Conservation (phyloP, 1,140 invertebrate species). For the Pseudachorutes palmiensis region DNA sequence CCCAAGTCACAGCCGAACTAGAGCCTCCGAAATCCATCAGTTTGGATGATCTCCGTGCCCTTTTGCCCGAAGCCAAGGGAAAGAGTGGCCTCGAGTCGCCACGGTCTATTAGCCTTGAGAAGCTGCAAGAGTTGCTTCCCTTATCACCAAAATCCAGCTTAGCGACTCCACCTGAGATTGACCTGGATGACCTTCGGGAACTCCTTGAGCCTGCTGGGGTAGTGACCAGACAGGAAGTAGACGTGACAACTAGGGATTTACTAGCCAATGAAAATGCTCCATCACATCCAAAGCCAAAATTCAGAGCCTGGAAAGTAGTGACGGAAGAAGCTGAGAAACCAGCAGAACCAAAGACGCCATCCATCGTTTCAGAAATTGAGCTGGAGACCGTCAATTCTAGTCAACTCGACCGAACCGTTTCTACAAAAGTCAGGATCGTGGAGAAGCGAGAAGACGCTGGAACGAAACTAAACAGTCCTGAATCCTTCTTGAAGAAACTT, state of each 20-base stretch:
- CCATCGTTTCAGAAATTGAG: not conserved
- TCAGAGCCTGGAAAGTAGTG: not conserved
- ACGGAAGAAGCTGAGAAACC: not conserved
- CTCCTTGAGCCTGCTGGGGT: not conserved
- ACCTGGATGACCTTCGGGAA: not conserved
- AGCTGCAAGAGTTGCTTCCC: not conserved
- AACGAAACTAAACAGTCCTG: not conserved
- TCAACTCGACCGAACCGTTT: too few species aligned
- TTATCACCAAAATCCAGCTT: not conserved
- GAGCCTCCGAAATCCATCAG: not conserved
- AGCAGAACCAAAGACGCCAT: not conserved
- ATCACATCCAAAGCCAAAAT: not conserved
- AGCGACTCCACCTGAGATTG: not conserved
- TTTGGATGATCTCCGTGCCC: not conserved
- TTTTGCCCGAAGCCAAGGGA: not conserved
- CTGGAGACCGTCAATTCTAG: too few species aligned
- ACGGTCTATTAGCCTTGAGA: not conserved
- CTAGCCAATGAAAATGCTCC: not conserved
- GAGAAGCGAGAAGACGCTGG: not conserved
- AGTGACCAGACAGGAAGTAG: not conserved
- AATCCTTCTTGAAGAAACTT: constrained; percentile 2
- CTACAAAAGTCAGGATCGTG: not conserved
- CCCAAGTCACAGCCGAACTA: not conserved
- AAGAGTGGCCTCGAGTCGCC: not conserved
- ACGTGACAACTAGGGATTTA: not conserved